These are phyloP conservation scores for Tenodera sinensis DNA, from an alignment of 2,888 invertebrate genomes.

Conservation along the genomic window DNA sequence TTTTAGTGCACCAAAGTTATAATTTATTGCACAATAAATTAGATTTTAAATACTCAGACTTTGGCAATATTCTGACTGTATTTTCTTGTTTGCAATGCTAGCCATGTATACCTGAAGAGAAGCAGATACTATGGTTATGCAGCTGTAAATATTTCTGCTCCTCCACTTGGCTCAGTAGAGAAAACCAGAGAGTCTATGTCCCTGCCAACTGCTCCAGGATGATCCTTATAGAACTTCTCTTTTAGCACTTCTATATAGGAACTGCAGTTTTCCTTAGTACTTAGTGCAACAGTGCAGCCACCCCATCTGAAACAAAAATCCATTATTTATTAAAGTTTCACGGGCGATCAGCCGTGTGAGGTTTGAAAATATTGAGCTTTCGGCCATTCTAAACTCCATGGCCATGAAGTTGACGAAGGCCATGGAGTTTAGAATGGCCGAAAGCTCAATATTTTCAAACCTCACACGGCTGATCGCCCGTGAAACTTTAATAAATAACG, in stretches of 20 bases:
- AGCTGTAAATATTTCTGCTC: conserved; percentile 54
- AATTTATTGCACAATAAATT: background rate
- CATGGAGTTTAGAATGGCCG: no score
- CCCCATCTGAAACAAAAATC: conserved; percentile 90
- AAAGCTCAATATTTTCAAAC: no score
- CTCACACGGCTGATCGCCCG: no score
- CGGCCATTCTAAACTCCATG: no score
- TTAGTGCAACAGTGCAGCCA: conserved; percentile 89
- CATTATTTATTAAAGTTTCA: no score
- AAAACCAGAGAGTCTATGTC: conserved; percentile 61
- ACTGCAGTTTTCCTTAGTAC: conserved; percentile 60
- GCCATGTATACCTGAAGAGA: background rate
- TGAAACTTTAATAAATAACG: no score
- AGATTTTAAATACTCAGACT: background rate
- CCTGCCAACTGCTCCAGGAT: conserved; percentile 51
- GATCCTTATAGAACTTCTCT: conserved; percentile 63
- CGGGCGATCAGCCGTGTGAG: no score
- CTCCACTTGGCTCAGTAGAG: conserved; percentile 67
- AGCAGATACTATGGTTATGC: background rate
- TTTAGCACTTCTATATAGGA: conserved; percentile 66
- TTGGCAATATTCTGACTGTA: background rate
- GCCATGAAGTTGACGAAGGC: no score
- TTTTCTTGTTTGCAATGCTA: background rate
- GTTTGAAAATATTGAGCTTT: no score
- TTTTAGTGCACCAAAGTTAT: background rate